Conservation (phyloP, 2,797 vertebrate genomes). For the Ptychadena robeensis region DNA sequence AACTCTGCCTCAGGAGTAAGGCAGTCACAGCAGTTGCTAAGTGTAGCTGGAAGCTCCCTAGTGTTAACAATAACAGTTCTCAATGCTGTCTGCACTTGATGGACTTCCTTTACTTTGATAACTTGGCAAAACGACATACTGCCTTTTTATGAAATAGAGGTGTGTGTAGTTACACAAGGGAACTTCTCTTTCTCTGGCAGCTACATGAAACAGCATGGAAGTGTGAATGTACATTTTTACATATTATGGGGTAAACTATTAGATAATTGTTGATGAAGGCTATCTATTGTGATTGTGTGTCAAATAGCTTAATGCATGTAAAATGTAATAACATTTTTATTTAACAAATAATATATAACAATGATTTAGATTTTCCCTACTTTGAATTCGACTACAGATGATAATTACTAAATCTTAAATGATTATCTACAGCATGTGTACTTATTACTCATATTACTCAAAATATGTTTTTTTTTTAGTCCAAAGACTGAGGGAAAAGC, state of each 20-base stretch:
- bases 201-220: too few relatives aligned
- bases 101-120: neutral
- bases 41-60: neutral
- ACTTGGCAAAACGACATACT: neutral
- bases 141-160: neutral
- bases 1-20: neutral
- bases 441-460: neutral
- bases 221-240: too few relatives aligned
- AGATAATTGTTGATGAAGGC: too few relatives aligned
- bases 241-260: too few relatives aligned
- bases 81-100: neutral
- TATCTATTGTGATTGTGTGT: too few relatives aligned
- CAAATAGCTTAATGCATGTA: too few relatives aligned
- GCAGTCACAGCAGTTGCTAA: neutral
- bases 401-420: neutral
- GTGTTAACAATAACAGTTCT: neutral
- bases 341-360: too few relatives aligned
- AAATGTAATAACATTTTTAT: too few relatives aligned
- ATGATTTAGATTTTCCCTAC: too few relatives aligned
- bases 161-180: too few relatives aligned
- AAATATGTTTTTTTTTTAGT: constrained; percentile 69
- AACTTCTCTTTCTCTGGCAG: too few relatives aligned
- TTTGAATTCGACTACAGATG: too few relatives aligned
- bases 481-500: constrained; percentile 71
- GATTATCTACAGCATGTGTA: neutral